Conservation (phyloP, 2,888 invertebrate species). For the Coenonympha arcania region DNA sequence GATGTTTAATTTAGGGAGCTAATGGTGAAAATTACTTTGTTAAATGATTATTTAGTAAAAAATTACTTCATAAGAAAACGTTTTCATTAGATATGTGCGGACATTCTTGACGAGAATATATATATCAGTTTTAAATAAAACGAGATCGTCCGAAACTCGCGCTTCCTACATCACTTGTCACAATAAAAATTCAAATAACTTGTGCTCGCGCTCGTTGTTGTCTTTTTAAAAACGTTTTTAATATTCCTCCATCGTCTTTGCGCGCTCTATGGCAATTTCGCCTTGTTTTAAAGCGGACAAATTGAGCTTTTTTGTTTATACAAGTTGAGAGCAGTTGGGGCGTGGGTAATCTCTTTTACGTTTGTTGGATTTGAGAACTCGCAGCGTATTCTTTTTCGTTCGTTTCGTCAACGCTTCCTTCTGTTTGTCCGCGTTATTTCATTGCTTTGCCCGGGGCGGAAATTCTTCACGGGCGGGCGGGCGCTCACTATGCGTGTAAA, state of each 20-base stretch:
- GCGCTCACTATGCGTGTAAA: constrained; percentile 62
- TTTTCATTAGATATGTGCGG: neutral
- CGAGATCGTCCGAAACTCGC: constrained; percentile 16
- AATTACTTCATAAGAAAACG: neutral
- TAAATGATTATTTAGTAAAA: too few species aligned
- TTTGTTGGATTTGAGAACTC: constrained; percentile 64
- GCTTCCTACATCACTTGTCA: constrained; percentile 44
- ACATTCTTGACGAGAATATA: constrained; percentile 1
- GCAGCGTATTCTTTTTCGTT: constrained; percentile 56
- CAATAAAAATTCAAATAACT: constrained; percentile 63
- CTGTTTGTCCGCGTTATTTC: constrained; percentile 57
- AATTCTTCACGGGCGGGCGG: constrained; percentile 53
- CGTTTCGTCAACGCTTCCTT: constrained; percentile 56
- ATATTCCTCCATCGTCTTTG: constrained; percentile 66
- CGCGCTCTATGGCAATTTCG: constrained; percentile 61
- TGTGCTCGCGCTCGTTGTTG: constrained; percentile 49
- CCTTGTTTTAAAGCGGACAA: constrained; percentile 63
- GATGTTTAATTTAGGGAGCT: too few species aligned
- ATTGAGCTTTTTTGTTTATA: constrained; percentile 70
- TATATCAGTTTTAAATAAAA: constrained; percentile 17
- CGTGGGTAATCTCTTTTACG: constrained; percentile 71
- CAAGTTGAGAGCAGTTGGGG: constrained; percentile 69
- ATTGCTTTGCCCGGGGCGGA: constrained; percentile 33
- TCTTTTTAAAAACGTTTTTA: constrained; percentile 69
- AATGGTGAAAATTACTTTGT: too few species aligned